These are phyloP conservation scores for Platycheirus rosarum DNA, from an alignment of 2,888 invertebrate species.

Conservation along the genomic window DNA sequence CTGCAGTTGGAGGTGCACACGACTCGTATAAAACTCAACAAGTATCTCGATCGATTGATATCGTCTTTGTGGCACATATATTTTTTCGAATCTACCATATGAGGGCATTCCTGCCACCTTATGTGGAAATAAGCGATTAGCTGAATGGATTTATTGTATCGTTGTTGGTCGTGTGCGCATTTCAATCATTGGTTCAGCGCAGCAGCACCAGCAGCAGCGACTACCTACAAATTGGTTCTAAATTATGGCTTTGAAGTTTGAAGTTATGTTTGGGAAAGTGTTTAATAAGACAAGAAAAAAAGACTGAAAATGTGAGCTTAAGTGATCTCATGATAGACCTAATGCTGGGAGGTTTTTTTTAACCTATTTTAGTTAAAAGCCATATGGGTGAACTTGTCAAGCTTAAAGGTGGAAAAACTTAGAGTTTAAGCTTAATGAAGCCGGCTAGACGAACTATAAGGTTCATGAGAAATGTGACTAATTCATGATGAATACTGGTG, in stretches of 20 bases:
- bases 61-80: slow-evolving; percentile 40
- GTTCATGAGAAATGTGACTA: too few relatives aligned
- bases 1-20: background rate
- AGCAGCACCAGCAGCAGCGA: background rate
- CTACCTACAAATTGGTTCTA: slow-evolving; percentile 61
- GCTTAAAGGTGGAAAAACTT: too few relatives aligned
- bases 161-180: slow-evolving; percentile 56
- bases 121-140: slow-evolving; percentile 70
- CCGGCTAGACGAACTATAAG: too few relatives aligned
- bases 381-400: too few relatives aligned
- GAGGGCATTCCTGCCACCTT: slow-evolving; percentile 60
- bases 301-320: background rate
- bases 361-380: too few relatives aligned
- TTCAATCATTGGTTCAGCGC: slow-evolving; percentile 36
- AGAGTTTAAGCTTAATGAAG: too few relatives aligned
- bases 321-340: background rate
- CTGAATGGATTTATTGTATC: slow-evolving; percentile 64
- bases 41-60: slow-evolving; percentile 60
- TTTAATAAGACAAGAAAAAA: background rate
- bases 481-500: too few relatives aligned
- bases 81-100: slow-evolving; percentile 31
- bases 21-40: background rate
- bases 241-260: slow-evolving; percentile 40
- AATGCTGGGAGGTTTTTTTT: background rate
- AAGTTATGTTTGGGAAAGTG: slow-evolving; percentile 38